Percentiles rank a stretch among this genome's conserved stretches.
Evolutionary conservation across 2,113 vertebrate species (phyloP).

Genomic region (Riparia riparia): DNA sequence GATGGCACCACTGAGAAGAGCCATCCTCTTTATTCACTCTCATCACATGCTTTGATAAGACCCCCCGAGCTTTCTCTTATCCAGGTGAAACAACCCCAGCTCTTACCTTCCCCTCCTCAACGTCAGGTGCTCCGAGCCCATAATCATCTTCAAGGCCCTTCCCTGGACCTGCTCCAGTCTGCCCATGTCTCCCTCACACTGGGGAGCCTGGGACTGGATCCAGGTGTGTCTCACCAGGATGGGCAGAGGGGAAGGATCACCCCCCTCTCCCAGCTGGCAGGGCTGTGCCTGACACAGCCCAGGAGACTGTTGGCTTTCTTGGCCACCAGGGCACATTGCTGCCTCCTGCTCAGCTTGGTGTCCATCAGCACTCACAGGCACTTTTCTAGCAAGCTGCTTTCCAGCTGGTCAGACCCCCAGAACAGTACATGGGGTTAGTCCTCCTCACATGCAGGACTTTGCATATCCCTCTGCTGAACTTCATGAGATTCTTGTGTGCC

Average conservation of each 20-base stretch:
- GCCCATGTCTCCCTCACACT: not conserved
- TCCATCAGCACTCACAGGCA: not conserved
- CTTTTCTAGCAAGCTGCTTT: not conserved
- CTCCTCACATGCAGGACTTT: not conserved
- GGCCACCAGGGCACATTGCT: not conserved
- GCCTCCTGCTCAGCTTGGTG: not conserved
- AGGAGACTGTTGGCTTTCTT: not conserved
- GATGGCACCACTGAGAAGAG: not conserved
- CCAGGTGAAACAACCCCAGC: not conserved
- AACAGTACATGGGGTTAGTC: not conserved
- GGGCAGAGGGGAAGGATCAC: not conserved
- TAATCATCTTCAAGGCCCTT: not conserved
- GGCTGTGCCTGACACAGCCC: not conserved
- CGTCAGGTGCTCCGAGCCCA: not conserved
- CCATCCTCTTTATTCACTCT: not conserved
- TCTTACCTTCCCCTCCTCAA: accelerated
- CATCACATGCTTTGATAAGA: not conserved
- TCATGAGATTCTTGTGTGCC: not conserved
- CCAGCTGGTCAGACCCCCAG: not conserved
- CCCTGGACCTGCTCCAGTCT: not conserved
- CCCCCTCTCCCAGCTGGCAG: not conserved
- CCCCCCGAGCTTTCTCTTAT: accelerated
- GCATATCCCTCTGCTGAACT: not conserved
- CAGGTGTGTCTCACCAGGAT: not conserved
- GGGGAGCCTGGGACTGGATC: not conserved